Base-by-base conservation (phyloP, 1,140 invertebrate genomes). In the Lepidurus arcticus region DNA sequence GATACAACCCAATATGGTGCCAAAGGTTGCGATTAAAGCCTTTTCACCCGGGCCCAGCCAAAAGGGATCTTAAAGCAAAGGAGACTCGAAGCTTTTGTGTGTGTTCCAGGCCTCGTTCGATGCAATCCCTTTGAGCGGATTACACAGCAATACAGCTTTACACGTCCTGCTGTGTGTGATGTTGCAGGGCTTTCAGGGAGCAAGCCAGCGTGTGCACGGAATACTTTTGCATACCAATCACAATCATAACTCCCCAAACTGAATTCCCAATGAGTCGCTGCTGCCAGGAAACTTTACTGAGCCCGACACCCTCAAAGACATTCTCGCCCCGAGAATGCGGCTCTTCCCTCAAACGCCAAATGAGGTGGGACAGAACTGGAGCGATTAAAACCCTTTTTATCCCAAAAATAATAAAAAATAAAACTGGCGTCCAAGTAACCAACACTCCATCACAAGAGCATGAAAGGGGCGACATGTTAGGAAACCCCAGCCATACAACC, bases 181-280 rank as follows among this genome's bases (percentile, higher is more conserved):
- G 53, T 65, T 65, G 53, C 53, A 65, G 53, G 21, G 53, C 53
- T 65, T 65, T 65, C 53, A 65, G 53, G 53, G 53, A 65, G 53
- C 53, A 65, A 65, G 53, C 53, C 53, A 65, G 53, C 53, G 53
- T 65, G 53, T 65, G 53, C 53, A 65, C 53, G 13, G 53, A 65
- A 65, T 65, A 65, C 53, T 65, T 65, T 65, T 65, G 53, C 53
- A 65, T 65, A 65, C 53, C 53, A 65, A 65, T 65, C 53, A 65
- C 53, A 65, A 65, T 65, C 53, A 65, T 65, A 65, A 65, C 21
- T 65, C 53, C 53, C 53, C 16, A 65, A 65, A 65, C 53, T 65
- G 53, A 65, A 65, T 65, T 65, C 21, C 21, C 53, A 65, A 65
- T 65, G 53, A 65, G 13, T 21, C 21, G n/a, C 21, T 10, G 53